Evolutionary conservation across 2,888 invertebrate species (phyloP).

Genomic region (Epistrophe grossulariae): DNA sequence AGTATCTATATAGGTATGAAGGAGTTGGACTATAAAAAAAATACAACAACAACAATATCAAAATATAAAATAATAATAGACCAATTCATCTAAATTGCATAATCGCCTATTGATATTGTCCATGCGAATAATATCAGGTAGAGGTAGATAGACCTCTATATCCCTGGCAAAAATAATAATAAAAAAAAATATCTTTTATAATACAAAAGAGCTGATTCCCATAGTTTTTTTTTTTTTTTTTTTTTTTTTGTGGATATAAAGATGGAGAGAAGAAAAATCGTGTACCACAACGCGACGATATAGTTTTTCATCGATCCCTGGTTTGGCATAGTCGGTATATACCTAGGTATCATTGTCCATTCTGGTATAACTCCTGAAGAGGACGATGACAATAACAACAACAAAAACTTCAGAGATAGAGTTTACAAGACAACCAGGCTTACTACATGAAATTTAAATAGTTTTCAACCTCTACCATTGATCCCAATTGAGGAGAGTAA

Average conservation of each 20-base stretch:
- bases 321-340: not conserved
- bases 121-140: constrained; percentile 76
- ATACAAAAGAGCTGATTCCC: constrained; percentile 69
- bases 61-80: constrained; percentile 73
- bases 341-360: constrained; percentile 64
- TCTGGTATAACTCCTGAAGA: constrained; percentile 35
- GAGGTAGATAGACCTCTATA: constrained; percentile 25
- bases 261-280: constrained; percentile 66
- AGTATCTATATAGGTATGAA: constrained; percentile 31
- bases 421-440: constrained; percentile 53
- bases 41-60: constrained; percentile 11
- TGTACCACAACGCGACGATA: constrained; percentile 68
- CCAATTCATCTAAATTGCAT: constrained; percentile 77
- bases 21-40: constrained; percentile 59
- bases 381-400: constrained; percentile 50
- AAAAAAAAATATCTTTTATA: constrained; percentile 50
- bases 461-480: constrained; percentile 74
- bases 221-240: constrained; percentile 43
- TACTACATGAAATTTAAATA: constrained; percentile 75
- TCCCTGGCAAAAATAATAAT: constrained; percentile 24
- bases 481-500: constrained; percentile 74
- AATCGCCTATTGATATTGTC: constrained; percentile 77
- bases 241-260: not conserved
- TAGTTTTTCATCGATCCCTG: constrained; percentile 67
- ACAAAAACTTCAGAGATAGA: constrained; percentile 13